phyloP scores from a whole-genome alignment of 1,140 invertebrate species.

The Drosophila nebulosa region DNA sequence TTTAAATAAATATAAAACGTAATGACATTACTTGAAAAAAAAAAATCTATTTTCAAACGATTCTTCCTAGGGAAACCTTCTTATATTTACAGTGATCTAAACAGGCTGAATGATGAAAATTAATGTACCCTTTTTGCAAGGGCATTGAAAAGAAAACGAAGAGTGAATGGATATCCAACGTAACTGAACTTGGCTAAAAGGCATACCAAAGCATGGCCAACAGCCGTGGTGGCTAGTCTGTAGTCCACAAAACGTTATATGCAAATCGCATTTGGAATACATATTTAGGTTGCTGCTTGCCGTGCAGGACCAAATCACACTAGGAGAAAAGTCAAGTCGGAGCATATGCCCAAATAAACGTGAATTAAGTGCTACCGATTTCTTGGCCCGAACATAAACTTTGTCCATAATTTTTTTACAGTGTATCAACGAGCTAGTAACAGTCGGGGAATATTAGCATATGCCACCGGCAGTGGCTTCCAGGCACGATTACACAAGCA shows the following conservation, averaged over 20 bases:
- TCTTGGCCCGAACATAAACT: too few relatives aligned
- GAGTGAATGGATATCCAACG: constrained; percentile 32
- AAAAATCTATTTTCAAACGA: too few relatives aligned
- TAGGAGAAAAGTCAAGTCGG: not conserved
- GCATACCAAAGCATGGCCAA: constrained; percentile 37
- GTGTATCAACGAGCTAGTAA: constrained; percentile 21
- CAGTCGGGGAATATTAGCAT: constrained; percentile 55
- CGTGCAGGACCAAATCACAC: constrained; percentile 32
- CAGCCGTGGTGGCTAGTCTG: constrained; percentile 14
- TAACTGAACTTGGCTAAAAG: constrained; percentile 52
- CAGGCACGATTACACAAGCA: constrained; percentile 65
- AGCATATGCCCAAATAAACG: too few relatives aligned
- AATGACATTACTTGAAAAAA: too few relatives aligned
- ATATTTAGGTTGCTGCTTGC: constrained; percentile 67
- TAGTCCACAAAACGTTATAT: constrained; percentile 67
- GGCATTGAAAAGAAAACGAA: constrained; percentile 24
- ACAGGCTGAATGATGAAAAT: too few relatives aligned
- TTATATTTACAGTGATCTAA: too few relatives aligned
- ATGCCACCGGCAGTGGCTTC: constrained; percentile 56
- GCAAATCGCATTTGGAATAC: constrained; percentile 76
- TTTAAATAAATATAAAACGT: too few relatives aligned
- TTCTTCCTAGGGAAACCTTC: too few relatives aligned
- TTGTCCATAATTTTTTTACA: not conserved
- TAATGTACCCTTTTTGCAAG: too few relatives aligned
- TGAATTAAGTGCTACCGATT: too few relatives aligned